Evolutionary conservation across 2,113 vertebrate species (phyloP), one percentile per base, ranked within the genome.

Genomic region (Gymnarchus niloticus): DNA sequence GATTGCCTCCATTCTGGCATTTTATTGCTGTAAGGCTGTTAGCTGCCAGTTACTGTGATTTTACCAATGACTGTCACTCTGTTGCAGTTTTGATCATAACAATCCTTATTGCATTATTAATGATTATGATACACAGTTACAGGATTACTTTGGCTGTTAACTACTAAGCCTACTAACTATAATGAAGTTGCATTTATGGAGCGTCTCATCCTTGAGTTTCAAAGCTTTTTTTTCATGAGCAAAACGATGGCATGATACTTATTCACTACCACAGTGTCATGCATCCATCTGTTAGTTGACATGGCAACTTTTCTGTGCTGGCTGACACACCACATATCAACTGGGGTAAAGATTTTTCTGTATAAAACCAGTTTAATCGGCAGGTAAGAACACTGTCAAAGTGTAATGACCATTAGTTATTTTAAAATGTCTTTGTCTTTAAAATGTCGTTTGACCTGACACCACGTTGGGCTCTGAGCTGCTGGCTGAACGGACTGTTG

Each of bases 21-120:
- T 93, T 89, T 94, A 92, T 92, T 91, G 92, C 90, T 89, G 89
- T 92, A 89, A 87, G 91, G 91, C 91, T 92, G 88, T 89, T 88
- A 90, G 87, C 88, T 84, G 86, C 84, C 87, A 88, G 90, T 93
- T 93, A 86, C 90, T 91, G 92, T 92, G 88, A 89, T 90, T 89
- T 92, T 89, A 91, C 90, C 91, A 88, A 89, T 91, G 92, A 93
- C 94, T n/a, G n/a, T n/a, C n/a, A 93, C 90, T 88, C 90, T 93
- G 92, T 91, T 91, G 90, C 90, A 91, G 88, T 93, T 87, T 59
- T 91, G 88, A 91, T 93, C 88, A 91, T 91, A 89, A 10, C 25
- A 56, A 2, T 25, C 17, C 77, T 81, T 81, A 81, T 23, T n/a
- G n/a, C 10, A 48, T 44, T 81, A 49, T n/a, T 51, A 25, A 44